Conservation (phyloP, 2,888 invertebrate genomes). For the Prostheceraeus crozeri region DNA sequence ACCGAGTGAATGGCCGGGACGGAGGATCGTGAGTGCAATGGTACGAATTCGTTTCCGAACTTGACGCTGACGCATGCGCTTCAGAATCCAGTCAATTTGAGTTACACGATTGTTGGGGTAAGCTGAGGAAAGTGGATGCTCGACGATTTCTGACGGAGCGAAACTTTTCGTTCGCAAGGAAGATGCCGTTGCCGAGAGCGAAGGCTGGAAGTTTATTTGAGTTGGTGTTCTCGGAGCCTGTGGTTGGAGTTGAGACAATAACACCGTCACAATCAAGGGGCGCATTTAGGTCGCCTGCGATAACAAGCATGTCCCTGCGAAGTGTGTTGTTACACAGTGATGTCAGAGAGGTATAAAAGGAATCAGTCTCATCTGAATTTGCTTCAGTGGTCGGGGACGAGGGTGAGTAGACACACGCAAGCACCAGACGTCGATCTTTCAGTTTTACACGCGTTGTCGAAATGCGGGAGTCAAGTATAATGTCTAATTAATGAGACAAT, state of each 20-base stretch:
- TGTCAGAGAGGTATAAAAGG: background rate
- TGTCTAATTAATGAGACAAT: conserved; percentile 1
- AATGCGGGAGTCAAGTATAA: conserved; percentile 1
- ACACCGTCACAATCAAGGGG: conserved; percentile 3
- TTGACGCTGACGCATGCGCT: background rate
- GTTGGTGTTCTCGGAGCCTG: background rate
- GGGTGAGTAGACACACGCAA: background rate
- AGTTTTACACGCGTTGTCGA: conserved; percentile 2
- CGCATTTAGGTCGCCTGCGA: conserved; percentile 18
- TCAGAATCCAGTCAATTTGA: no score
- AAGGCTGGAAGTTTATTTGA: background rate
- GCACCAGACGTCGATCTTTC: background rate
- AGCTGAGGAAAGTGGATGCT: no score
- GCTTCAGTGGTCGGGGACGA: background rate
- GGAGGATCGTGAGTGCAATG: conserved; percentile 6
- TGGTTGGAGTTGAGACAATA: background rate
- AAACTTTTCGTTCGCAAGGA: conserved; percentile 14
- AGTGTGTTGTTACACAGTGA: conserved; percentile 20
- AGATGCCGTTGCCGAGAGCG: conserved; percentile 7
- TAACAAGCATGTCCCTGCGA: background rate
- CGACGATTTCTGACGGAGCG: conserved; percentile 9
- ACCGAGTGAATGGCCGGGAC: background rate
- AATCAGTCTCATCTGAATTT: background rate
- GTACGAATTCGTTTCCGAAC: background rate
- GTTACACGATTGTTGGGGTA: no score